Evolutionary conservation across 2,888 invertebrate species (phyloP).

Genomic region (Hyalella azteca): DNA sequence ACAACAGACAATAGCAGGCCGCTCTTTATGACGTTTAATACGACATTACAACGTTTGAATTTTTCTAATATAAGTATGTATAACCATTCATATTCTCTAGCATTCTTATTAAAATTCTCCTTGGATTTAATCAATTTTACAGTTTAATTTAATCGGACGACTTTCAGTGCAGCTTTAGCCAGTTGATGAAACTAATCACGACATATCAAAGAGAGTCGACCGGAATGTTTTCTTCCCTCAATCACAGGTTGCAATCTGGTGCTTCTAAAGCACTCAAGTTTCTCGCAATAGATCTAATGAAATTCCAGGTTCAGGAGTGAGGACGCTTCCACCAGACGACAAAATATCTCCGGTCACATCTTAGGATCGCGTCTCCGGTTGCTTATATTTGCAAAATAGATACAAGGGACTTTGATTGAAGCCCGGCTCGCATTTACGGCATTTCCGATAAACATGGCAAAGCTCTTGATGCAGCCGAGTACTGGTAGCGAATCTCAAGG

Average conservation of each 20-base stretch:
- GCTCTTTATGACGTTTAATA: too few relatives aligned
- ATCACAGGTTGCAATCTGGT: background rate
- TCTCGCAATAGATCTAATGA: background rate
- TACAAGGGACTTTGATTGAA: slow-evolving; percentile 9
- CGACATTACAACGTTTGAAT: too few relatives aligned
- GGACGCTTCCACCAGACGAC: background rate
- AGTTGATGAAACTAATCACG: too few relatives aligned
- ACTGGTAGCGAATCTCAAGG: background rate
- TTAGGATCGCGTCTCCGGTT: background rate
- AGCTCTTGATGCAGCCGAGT: background rate
- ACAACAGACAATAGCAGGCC: too few relatives aligned
- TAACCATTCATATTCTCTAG: too few relatives aligned
- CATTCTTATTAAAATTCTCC: too few relatives aligned
- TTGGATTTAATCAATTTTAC: too few relatives aligned
- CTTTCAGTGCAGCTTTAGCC: too few relatives aligned
- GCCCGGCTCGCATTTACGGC: background rate
- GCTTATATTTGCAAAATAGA: slow-evolving; percentile 20
- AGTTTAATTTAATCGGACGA: too few relatives aligned
- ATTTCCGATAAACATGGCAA: slow-evolving; percentile 6
- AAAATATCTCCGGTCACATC: slow-evolving; percentile 16
- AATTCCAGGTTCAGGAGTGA: background rate
- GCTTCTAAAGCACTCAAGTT: background rate
- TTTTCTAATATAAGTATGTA: too few relatives aligned
- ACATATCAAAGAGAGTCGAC: too few relatives aligned
- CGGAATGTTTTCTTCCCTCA: background rate